Percentiles rank a stretch among this genome's conserved stretches.
Conservation (phyloP, 2,797 vertebrate species). For the Melanogrammus aeglefinus region DNA sequence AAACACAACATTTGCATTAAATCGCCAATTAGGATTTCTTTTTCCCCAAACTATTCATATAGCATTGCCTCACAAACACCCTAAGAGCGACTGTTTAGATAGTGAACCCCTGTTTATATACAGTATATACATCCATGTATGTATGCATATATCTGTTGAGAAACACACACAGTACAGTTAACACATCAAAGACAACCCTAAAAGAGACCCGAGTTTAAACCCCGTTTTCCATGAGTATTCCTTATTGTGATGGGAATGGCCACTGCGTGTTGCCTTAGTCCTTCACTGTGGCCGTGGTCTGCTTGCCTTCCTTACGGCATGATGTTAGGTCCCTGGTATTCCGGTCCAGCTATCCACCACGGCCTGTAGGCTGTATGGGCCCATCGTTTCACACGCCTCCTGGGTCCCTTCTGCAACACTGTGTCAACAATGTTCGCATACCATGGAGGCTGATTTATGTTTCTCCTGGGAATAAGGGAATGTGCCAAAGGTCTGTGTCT, state of each 20-base stretch:
- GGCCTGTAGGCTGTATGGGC: no score
- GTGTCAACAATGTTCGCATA: neutral
- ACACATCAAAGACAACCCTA: neutral
- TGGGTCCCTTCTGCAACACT: neutral
- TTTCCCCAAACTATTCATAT: no score
- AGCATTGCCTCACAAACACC: no score
- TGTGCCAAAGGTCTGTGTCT: neutral
- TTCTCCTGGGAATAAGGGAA: conserved; percentile 1
- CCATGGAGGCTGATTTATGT: neutral
- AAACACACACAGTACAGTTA: neutral
- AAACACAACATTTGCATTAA: no score
- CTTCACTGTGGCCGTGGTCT: no score
- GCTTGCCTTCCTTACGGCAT: no score
- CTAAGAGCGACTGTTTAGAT: neutral
- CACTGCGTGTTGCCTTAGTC: no score
- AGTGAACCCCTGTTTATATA: neutral
- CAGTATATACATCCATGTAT: neutral
- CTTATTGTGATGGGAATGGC: no score
- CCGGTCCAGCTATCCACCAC: no score
- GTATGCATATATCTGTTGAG: neutral
- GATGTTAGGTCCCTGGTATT: no score
- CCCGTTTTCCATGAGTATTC: neutral
- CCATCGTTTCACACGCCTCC: no score
- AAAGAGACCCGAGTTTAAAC: neutral
- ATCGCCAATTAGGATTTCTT: no score